These are phyloP conservation scores for Pseudomugil tenellus DNA, from an alignment of 2,797 vertebrate genomes.

Conservation along the genomic window DNA sequence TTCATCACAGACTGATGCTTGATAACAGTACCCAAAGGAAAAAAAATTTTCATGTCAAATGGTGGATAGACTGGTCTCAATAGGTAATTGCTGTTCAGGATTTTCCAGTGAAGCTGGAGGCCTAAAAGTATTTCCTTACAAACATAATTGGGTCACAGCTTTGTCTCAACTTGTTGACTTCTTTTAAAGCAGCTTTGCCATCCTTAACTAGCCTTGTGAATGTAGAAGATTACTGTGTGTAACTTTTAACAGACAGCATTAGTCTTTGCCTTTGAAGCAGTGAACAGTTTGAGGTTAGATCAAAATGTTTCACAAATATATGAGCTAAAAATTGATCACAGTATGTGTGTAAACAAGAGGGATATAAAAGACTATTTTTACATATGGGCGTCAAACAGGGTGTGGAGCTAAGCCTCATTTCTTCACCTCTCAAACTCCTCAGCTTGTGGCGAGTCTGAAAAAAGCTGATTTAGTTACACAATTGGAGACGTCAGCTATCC, in stretches of 20 bases:
- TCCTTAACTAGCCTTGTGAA: conserved; percentile 10
- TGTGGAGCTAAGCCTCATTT: conserved; percentile 43
- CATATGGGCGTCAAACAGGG: conserved; percentile 50
- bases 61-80: not conserved
- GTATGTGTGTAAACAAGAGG: conserved; percentile 20
- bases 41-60: not conserved
- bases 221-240: not conserved
- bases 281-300: not conserved
- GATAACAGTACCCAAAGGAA: not conserved
- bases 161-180: conserved; percentile 46
- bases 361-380: conserved; percentile 21
- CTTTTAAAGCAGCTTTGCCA: conserved; percentile 2
- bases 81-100: not conserved
- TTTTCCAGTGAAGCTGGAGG: conserved; percentile 27
- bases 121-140: conserved; percentile 6
- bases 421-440: conserved; percentile 54
- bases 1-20: conserved; percentile 4
- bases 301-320: conserved; percentile 3
- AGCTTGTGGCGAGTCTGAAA: conserved; percentile 58
- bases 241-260: conserved; percentile 16
- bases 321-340: conserved; percentile 6
- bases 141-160: conserved; percentile 12
- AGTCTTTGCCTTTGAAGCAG: not conserved
- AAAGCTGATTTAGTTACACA: conserved; percentile 67
- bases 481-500: conserved; percentile 53